These are phyloP conservation scores for Bovichtus diacanthus DNA, from an alignment of 2,797 vertebrate genomes.

Conservation along the genomic window DNA sequence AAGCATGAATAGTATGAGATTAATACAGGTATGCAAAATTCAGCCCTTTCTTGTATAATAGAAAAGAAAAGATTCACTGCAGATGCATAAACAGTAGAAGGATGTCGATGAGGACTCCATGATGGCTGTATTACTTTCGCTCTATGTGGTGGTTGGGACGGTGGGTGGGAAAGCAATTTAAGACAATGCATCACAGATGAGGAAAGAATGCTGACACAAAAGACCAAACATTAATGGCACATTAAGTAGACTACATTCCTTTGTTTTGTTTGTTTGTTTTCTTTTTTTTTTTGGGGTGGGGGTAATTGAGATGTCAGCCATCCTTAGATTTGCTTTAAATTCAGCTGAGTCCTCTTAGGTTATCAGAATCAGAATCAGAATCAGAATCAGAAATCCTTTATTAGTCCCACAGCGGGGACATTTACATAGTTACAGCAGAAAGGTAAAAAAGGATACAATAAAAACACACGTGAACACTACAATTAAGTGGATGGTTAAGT, in stretches of 20 bases:
- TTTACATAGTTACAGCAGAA: too few relatives aligned
- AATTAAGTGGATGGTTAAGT: too few relatives aligned
- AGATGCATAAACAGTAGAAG: background rate
- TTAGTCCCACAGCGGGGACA: too few relatives aligned
- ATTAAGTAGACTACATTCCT: conserved; percentile 64
- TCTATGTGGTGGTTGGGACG: background rate
- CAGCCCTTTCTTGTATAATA: background rate
- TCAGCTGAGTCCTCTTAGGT: conserved; percentile 11
- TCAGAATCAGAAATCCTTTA: too few relatives aligned
- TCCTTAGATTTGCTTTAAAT: conserved; percentile 51
- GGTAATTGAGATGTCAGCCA: conserved; percentile 71
- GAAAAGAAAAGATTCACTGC: background rate
- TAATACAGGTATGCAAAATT: background rate
- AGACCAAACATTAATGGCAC: conserved; percentile 59
- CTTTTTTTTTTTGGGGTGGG: too few relatives aligned
- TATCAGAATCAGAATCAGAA: too few relatives aligned
- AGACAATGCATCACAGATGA: conserved; percentile 66
- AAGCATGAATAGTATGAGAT: conserved; percentile 9
- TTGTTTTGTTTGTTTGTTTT: too few relatives aligned
- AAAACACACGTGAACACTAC: too few relatives aligned
- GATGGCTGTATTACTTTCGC: background rate
- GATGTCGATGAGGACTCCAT: conserved; percentile 11
- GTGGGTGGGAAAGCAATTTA: conserved; percentile 27
- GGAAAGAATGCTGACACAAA: conserved; percentile 73
- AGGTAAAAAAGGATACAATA: too few relatives aligned